Evolutionary conservation across 2,888 invertebrate genomes (phyloP).

Genomic region (Tridacna crocea): DNA sequence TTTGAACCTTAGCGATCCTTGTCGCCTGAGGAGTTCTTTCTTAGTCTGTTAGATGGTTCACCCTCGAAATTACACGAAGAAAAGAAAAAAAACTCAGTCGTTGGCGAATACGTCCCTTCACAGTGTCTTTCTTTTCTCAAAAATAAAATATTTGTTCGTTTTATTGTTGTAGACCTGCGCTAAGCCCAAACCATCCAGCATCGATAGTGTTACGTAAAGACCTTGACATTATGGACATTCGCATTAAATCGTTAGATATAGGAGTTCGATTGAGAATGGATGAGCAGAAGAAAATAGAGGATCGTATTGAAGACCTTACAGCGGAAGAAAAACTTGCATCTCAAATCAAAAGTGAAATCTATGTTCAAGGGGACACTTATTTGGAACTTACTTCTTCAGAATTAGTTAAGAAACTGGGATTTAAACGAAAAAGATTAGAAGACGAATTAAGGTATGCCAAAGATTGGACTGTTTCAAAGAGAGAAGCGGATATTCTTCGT

Average conservation of each 20-base stretch:
- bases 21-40: too few relatives aligned
- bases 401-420: conserved; percentile 51
- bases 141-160: too few relatives aligned
- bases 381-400: conserved; percentile 48
- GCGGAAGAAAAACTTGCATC: conserved; percentile 43
- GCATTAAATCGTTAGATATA: conserved; percentile 52
- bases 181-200: conserved; percentile 38
- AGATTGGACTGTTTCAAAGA: conserved; percentile 44
- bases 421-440: conserved; percentile 38
- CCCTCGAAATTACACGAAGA: too few relatives aligned
- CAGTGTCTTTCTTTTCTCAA: too few relatives aligned
- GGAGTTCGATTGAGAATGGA: conserved; percentile 51
- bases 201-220: conserved; percentile 51
- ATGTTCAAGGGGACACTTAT: conserved; percentile 57
- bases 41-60: too few relatives aligned
- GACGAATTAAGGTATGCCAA: conserved; percentile 50
- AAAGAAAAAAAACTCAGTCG: too few relatives aligned
- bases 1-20: too few relatives aligned
- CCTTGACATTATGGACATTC: conserved; percentile 57
- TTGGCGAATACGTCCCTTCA: too few relatives aligned
- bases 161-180: conserved; percentile 31
- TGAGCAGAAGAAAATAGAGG: conserved; percentile 48
- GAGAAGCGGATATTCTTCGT: conserved; percentile 50
- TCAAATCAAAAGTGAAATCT: conserved; percentile 57
- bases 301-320: conserved; percentile 41